Conservation (phyloP, 2,797 vertebrate species). For the Enteromius thamalakanensis region DNA sequence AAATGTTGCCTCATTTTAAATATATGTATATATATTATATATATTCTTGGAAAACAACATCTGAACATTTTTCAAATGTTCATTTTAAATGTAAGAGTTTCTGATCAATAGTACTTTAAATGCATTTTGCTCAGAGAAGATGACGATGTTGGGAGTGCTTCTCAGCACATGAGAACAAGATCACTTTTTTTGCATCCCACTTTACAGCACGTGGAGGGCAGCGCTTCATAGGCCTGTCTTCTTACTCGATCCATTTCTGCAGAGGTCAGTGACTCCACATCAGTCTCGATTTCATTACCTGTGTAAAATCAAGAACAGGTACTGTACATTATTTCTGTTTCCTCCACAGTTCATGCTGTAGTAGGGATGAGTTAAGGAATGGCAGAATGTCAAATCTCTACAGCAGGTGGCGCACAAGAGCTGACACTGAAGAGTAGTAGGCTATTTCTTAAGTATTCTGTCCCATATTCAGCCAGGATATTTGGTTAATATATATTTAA, state of each 20-base stretch:
- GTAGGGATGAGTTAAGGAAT: neutral
- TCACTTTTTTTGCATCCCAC: constrained; percentile 73
- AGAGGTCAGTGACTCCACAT: constrained; percentile 34
- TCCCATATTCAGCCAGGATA: neutral
- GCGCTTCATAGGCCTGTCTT: constrained; percentile 65
- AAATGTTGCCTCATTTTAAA: neutral
- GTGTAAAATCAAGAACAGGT: constrained; percentile 30
- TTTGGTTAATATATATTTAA: neutral
- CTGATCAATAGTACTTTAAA: neutral
- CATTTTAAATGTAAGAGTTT: neutral
- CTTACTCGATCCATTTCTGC: constrained; percentile 43
- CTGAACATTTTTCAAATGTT: neutral
- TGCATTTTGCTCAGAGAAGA: neutral
- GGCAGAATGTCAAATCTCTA: neutral
- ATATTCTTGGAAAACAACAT: neutral
- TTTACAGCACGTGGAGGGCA: constrained; percentile 72
- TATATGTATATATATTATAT: neutral
- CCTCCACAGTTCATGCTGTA: neutral
- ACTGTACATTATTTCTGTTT: neutral
- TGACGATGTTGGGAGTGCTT: neutral
- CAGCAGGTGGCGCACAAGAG: constrained; percentile 13
- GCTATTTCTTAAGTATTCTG: neutral
- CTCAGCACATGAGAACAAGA: constrained; percentile 73
- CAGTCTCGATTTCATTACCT: constrained; percentile 56
- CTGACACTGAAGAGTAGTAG: neutral